Evolutionary conservation across 2,797 vertebrate genomes (phyloP), one percentile per base, ranked within the genome.

Genomic region (Rhinichthys osculus): DNA sequence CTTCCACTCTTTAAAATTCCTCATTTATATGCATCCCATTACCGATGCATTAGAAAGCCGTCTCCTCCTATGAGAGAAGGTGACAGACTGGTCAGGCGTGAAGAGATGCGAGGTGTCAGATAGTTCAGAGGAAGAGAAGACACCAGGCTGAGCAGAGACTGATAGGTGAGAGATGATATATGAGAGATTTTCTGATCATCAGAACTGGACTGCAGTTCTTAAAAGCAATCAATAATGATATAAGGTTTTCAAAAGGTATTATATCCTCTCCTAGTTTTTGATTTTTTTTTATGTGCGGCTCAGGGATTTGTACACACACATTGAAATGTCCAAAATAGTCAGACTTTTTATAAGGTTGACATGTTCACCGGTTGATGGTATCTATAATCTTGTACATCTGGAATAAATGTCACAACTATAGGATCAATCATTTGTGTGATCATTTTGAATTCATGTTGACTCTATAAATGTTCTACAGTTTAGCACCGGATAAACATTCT

Each of bases 151-250:
- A 66, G 76, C 40, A 79, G 47, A 62, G 81, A 73, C 30, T 70
- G 76, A 79, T 62, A 62, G 47, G 74, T 85, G 72, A 79, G 74
- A 77, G 78, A 85, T 30, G 67, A 72, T 35, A 57, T 27, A 23
- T n/a, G 69, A 74, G 13, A 83, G 78, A 81, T 59, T 57, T 64
- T 79, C 19, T 57, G 30, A 82, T 44, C n/a, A 38, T 66, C 76
- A 84, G 23, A 62, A 38, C 52, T 10, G 10, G 30, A 78, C 74
- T 83, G 59, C 16, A 59, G 27, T 38, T 86, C 81, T 57, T 82
- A n/a, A 52, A 70, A 11, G 57, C 40, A 44, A 69, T 78, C 62
- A 69, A 69, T 40, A 57, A 27, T 23, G 44, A 77, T 40, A 35
- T 23, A 27, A 35, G 14, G 7, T n/a, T 66, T 50, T 83, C 35